Base-by-base conservation (phyloP, 2,888 invertebrate genomes). In the Chelonus formosanus region DNA sequence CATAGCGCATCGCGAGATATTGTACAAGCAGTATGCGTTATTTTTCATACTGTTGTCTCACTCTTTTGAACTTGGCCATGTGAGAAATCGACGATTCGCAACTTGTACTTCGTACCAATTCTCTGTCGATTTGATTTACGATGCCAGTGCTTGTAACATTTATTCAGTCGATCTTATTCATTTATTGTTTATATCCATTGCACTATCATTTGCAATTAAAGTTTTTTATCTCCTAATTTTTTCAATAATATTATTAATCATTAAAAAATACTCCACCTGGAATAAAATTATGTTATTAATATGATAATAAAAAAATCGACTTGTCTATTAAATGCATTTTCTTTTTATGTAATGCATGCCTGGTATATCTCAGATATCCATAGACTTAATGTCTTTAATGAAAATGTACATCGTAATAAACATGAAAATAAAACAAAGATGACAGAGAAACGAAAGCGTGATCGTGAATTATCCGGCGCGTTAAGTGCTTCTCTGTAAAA, bases 81-180 rank as follows among this genome's bases (percentile, higher is more conserved):
- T 70, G 73, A 72, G 71, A 70, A 72, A 71, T 72, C 70, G 65
- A 50, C 68, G 67, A 72, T 72, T 71, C 67, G 67, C 71, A 73
- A 72, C 72, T 72, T 73, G 70, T 73, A 70, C 67, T 62, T 61
- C 48, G 69, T 69, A 67, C 70, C 70, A 67, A 65, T 70, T 61
- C 53, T 67, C 67, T 68, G 63, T 59, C 67, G 67, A 69, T 71
- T 71, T 73, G 71, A 73, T 73, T 71, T 73, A 73, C 68, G 43
- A 61, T 34, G 44, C 6, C 44, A 44, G 44, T 53, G 44, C 32
- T 8, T 44, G 68, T 69, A 70, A 68, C 71, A 70, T 70, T 67
- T 65, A 63, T 52, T 63, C 67, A 48, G 65, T 67, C 63, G 57
- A 54, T 65, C 52, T 43, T 48, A 20, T 58, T 60, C 48, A 56